These are phyloP conservation scores for Dicerorhinus sumatrensis DNA, from an alignment of 2,113 vertebrate genomes.

Conservation along the genomic window DNA sequence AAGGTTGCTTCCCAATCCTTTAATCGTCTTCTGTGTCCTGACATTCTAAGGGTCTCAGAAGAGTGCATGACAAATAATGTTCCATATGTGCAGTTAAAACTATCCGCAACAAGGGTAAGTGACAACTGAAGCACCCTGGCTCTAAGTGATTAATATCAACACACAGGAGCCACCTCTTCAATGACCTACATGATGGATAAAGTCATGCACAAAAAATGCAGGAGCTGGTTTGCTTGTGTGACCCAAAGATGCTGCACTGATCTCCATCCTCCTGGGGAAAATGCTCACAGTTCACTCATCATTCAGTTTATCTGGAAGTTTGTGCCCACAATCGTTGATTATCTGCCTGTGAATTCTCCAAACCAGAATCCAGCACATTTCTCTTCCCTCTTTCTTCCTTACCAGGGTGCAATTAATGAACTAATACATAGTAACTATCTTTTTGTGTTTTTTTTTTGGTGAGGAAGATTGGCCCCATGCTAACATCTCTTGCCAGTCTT, in stretches of 20 bases:
- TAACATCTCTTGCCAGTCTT: no score
- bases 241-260: conserved; percentile 31
- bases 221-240: neutral
- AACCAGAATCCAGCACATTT: neutral
- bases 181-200: conserved; percentile 63
- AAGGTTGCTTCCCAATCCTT: conserved; percentile 80
- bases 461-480: no score
- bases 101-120: conserved; percentile 62
- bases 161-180: conserved; percentile 62
- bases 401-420: neutral
- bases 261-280: neutral
- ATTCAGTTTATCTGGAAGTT: neutral
- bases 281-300: neutral
- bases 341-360: conserved; percentile 6
- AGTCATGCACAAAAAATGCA: conserved; percentile 21
- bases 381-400: neutral
- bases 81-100: conserved; percentile 83
- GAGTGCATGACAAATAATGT: conserved; percentile 80
- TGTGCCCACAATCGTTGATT: neutral
- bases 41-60: conserved; percentile 84
- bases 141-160: conserved; percentile 73
- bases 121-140: conserved; percentile 54
- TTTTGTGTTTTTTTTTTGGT: no score
- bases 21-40: conserved; percentile 82
- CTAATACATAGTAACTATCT: neutral